Evolutionary conservation across 2,888 invertebrate genomes (phyloP), one percentile per base, ranked within the genome.

Genomic region (Hyles lineata): DNA sequence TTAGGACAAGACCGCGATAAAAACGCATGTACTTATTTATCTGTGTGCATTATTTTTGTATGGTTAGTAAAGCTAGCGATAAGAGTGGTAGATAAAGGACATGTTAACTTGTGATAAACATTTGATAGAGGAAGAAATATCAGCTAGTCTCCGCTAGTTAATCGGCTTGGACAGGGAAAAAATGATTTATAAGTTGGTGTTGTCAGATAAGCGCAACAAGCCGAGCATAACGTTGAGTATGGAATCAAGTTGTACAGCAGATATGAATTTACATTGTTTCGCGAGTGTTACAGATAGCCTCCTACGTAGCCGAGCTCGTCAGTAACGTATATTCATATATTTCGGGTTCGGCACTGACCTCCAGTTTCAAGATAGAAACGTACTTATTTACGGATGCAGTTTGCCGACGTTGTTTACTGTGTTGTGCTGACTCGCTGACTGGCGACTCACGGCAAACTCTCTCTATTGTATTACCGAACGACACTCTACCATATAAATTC

Each of bases 311-410:
- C 25, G 60, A 23, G 11, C 21, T 17, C 23, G 23, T 50, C 19
- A 4, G 6, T 23, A n/a, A 35, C n/a, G 17, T 9, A 4, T 43
- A 17, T 21, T 25, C 52, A 50, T 25, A 23, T 50, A 43, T 50
- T 25, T 11, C 63, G 4, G 32, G 32, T 7, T 67, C 67, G 21
- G 23, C 43, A 17, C 43, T 50, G 50, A 43, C 35, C 15, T 43
- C 63, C 43, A 70, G 80, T 79, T 76, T 77, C 78, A 81, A 83
- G 84, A 83, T 83, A 81, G 85, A 83, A 85, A 82, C 84, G 82
- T 84, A 82, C 86, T 89, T 92, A 89, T 90, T 89, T 90, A 87
- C 89, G 79, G 82, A 89, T 86, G 83, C 77, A 82, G 90, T 90
- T 88, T 89, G 87, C 87, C 83, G 82, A 82, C 78, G 75, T 84